Evolutionary conservation across 2,113 vertebrate species (phyloP), one percentile per base, ranked within the genome.

Genomic region (Tenebrosternarchus preto): DNA sequence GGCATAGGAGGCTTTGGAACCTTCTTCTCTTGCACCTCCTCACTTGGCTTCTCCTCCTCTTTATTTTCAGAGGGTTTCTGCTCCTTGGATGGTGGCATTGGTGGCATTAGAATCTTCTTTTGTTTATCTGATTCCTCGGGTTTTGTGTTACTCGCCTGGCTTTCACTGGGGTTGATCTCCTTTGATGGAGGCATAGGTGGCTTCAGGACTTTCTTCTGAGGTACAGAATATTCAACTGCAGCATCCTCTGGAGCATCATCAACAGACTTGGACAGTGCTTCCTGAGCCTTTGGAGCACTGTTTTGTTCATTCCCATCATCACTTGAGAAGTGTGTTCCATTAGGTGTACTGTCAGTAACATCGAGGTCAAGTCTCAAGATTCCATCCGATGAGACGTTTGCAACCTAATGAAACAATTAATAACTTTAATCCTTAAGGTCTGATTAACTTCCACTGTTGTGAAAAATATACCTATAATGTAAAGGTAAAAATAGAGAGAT

Each of bases 311-410:
- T 81, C 3, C 69, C 81, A 59, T 92, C 86, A 8, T 75, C 85
- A 60, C 85, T n/a, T 22, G 46, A 29, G 20, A 69, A 22, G 76
- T 86, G 70, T 4, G 90, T 90, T 76, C 90, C 90, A 80, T 87
- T 93, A 6, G 92, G 91, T 0, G 92, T 91, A 25, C 83, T 87
- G 83, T 95, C 90, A 0, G 91, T 80, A 57, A 83, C 84, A 36
- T 96, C 95, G 11, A 98, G 93, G 84, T 98, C 96, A 72, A 97
- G 88, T 72, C 95, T 92, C 56, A 92, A 83, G 84, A 95, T 91
- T 3, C 96, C 96, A n/a, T 97, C 95, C 24, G 92, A 95, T 3
- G 93, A 92, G 27, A 93, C 85, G 2, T 56, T 93, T 67, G 96
- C 96, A 63, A 93, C 94, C 98, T 99, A 81, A 2, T 77, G 36